Evolutionary conservation across 2,797 vertebrate species (phyloP).

Genomic region (Sciurus vulgaris): DNA sequence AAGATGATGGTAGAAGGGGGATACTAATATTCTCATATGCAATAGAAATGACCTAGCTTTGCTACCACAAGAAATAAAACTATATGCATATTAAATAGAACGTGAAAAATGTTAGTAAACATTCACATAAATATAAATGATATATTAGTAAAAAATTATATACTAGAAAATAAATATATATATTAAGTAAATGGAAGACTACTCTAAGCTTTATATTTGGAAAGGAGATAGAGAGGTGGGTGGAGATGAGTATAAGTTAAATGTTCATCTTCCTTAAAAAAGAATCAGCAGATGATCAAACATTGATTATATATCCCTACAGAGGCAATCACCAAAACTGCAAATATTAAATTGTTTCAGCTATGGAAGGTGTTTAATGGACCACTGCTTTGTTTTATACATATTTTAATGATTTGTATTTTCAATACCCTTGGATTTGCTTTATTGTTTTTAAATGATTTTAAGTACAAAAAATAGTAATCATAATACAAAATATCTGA

Average conservation of each 20-base stretch:
- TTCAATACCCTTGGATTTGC: neutral
- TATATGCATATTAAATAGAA: neutral
- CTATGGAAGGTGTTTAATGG: neutral
- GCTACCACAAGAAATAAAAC: neutral
- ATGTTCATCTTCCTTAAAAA: neutral
- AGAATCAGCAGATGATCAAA: neutral
- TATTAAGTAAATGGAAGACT: neutral
- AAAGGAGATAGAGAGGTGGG: neutral
- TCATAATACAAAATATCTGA: neutral
- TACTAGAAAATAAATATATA: too few relatives aligned
- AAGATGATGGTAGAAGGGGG: neutral
- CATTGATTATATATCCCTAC: neutral
- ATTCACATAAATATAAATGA: too few relatives aligned
- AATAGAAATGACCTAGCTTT: neutral
- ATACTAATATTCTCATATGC: neutral
- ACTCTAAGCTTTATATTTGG: conserved; percentile 37
- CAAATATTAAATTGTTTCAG: neutral
- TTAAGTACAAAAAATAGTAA: neutral
- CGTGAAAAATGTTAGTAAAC: neutral
- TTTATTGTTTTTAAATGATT: neutral
- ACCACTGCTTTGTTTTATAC: neutral
- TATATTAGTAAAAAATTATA: too few relatives aligned
- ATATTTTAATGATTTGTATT: neutral
- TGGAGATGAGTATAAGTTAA: neutral
- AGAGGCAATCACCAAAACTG: neutral